phyloP scores from a whole-genome alignment of 2,888 invertebrate genomes.

The Drosophila merina region DNA sequence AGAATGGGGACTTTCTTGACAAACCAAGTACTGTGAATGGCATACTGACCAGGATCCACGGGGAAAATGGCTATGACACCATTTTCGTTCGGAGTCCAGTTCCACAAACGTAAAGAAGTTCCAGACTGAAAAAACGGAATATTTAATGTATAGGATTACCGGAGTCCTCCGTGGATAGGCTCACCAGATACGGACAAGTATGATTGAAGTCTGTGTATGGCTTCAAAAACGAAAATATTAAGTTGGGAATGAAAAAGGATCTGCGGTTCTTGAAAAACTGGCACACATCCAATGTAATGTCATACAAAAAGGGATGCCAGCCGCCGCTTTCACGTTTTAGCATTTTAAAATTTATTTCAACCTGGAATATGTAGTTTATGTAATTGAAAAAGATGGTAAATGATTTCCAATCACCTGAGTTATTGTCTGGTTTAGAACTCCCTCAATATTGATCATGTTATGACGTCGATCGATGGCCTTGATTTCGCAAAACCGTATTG shows the following conservation, averaged over 20 bases:
- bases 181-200: not conserved
- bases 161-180: not conserved
- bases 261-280: not conserved
- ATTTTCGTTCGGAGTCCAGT: constrained; percentile 2
- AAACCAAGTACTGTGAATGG: not conserved
- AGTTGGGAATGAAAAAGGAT: not conserved
- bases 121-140: not conserved
- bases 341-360: not conserved
- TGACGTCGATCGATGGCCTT: not conserved
- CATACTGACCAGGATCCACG: not conserved
- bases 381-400: too few species aligned
- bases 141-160: not conserved
- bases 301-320: not conserved
- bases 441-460: not conserved
- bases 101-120: not conserved
- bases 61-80: not conserved
- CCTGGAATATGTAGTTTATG: not conserved
- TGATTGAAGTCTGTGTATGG: not conserved
- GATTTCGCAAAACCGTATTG: not conserved
- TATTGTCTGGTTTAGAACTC: not conserved
- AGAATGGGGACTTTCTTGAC: not conserved
- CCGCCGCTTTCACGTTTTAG: not conserved
- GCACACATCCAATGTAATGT: not conserved
- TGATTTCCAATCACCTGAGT: not conserved
- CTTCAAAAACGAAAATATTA: not conserved